Evolutionary conservation across 2,113 vertebrate species (phyloP), one percentile per base, ranked within the genome.

Genomic region (Tiliqua scincoides): DNA sequence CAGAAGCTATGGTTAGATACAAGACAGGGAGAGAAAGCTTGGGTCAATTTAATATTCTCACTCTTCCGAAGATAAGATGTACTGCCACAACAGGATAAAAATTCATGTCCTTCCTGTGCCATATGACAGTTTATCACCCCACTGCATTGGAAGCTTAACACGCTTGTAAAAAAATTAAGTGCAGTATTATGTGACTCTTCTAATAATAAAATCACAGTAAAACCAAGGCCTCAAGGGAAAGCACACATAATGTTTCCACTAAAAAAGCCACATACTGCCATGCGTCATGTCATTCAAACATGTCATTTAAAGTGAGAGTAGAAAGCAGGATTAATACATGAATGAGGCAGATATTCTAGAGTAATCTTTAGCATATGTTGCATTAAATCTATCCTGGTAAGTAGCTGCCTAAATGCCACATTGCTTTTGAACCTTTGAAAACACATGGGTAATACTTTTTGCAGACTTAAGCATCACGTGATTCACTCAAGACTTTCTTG

Each of bases 241-340:
- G 88, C 2, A 85, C 91, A 91, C 85, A 86, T 68, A n/a, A 83
- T 75, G 85, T 83, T 92, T 89, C 91, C 83, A 93, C 90, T 84
- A 91, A 92, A 86, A 93, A 95, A 94, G 95, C 93, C 92, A 95
- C 89, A 91, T 90, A 93, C 80, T 91, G 87, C 91, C 88, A 92
- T 52, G 90, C 61, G 67, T 88, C 85, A 71, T 92, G 94, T 93
- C 95, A 95, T 59, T 95, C 94, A 92, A 95, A 96, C 92, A 81
- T 67, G 91, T 91, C 91, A 94, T 71, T 61, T 85, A 89, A 79
- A 93, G 89, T 15, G 68, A 90, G 88, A 89, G 91, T 88, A 88
- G 89, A 87, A 65, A 92, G 62, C 37, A 87, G 92, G 93, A 93
- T 93, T 93, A 92, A 89, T 82, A 74, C 88, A 18, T 11, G 65